Conservation (phyloP, 2,113 vertebrate species). For the Varanus salvator region DNA sequence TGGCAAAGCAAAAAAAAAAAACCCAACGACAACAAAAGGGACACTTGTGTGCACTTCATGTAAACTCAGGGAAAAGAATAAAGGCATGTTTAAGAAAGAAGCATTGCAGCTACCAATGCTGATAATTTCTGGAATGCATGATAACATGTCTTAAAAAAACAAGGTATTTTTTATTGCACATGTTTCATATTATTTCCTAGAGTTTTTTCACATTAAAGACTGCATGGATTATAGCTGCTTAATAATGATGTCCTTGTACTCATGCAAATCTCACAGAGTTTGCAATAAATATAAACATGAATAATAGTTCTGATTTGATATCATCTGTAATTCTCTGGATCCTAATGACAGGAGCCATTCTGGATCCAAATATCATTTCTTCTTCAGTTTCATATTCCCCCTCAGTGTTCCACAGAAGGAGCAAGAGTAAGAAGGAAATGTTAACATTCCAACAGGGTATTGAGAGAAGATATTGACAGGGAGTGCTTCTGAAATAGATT, state of each 20-base stretch:
- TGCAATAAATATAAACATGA: constrained; percentile 72
- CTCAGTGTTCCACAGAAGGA: constrained; percentile 63
- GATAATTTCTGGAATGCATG: constrained; percentile 62
- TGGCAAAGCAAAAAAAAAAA: constrained; percentile 26
- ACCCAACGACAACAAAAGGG: constrained; percentile 31
- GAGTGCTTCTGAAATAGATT: constrained; percentile 61
- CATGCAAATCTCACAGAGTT: constrained; percentile 67
- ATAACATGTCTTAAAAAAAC: constrained; percentile 61
- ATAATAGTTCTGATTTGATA: constrained; percentile 26
- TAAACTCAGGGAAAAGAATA: constrained; percentile 56
- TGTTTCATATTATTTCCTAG: constrained; percentile 37
- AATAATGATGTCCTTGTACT: constrained; percentile 68
- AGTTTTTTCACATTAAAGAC: constrained; percentile 49
- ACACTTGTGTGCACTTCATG: constrained; percentile 31
- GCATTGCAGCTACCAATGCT: constrained; percentile 40
- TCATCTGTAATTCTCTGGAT: constrained; percentile 61
- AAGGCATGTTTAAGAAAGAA: constrained; percentile 55
- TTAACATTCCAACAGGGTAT: constrained; percentile 68
- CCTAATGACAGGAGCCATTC: constrained; percentile 40
- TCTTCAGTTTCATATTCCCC: constrained; percentile 38
- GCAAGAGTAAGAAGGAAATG: constrained; percentile 65
- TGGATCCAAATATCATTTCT: constrained; percentile 49
- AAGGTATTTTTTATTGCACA: constrained; percentile 53
- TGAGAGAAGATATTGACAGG: constrained; percentile 76
- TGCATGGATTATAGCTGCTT: constrained; percentile 65